These are phyloP conservation scores for Andinoacara biseriatus DNA, from an alignment of 2,113 vertebrate genomes.

Conservation along the genomic window DNA sequence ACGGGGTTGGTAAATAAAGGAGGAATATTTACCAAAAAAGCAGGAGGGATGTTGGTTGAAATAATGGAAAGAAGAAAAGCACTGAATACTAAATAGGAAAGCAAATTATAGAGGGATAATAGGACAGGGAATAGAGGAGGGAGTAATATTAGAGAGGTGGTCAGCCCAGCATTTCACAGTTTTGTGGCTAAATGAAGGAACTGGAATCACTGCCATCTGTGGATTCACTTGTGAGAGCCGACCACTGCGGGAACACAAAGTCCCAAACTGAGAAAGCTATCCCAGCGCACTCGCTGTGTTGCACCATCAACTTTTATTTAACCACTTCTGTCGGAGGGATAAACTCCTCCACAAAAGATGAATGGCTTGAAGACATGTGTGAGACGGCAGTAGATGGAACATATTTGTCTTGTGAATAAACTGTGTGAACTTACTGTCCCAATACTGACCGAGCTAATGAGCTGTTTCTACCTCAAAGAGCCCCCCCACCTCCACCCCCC, in stretches of 20 bases:
- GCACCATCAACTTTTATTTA: constrained; percentile 9
- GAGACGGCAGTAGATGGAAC: not conserved
- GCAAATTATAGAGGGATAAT: not conserved
- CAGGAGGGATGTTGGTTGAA: not conserved
- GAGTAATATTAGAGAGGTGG: not conserved
- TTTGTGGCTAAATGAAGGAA: not conserved
- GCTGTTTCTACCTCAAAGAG: not conserved
- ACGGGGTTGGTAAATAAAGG: not conserved
- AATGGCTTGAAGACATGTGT: not conserved
- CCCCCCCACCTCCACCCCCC: not conserved
- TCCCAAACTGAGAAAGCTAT: not conserved
- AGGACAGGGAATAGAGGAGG: not conserved
- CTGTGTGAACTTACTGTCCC: not conserved
- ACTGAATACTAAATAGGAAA: not conserved
- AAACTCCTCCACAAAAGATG: not conserved
- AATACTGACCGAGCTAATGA: not conserved
- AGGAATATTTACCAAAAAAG: not conserved
- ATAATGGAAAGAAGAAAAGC: not conserved
- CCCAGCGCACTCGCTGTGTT: not conserved
- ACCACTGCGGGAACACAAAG: not conserved
- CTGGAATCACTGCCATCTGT: not conserved
- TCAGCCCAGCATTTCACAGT: not conserved
- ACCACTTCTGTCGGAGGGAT: not conserved
- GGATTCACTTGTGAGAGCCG: not conserved
- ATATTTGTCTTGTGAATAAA: constrained; percentile 15